Evolutionary conservation across 2,888 invertebrate genomes (phyloP).

Genomic region (Drosophila ezoana): DNA sequence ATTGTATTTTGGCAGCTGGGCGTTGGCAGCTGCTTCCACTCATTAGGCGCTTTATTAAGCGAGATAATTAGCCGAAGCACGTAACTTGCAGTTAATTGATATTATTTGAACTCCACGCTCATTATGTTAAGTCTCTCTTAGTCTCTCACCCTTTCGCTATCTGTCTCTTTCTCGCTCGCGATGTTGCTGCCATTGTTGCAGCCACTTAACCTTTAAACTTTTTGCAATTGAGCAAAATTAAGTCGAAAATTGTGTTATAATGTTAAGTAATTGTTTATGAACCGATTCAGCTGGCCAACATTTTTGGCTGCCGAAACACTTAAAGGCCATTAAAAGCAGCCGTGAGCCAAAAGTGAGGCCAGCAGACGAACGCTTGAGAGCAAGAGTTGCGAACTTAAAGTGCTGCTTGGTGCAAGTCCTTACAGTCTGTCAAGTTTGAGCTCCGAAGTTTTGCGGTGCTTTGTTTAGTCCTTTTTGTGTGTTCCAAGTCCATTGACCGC

Average conservation of each 20-base stretch:
- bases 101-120: slow-evolving; percentile 78
- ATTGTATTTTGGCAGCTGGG: slow-evolving; percentile 60
- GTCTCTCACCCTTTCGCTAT: slow-evolving; percentile 8
- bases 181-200: slow-evolving; percentile 52
- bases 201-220: slow-evolving; percentile 68
- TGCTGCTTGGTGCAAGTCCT: not conserved
- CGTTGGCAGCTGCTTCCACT: slow-evolving; percentile 81
- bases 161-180: not conserved
- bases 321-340: slow-evolving; percentile 45
- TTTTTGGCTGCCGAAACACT: slow-evolving; percentile 36
- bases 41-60: slow-evolving; percentile 82
- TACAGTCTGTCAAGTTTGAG: not conserved
- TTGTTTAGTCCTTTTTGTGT: slow-evolving; percentile 16
- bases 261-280: slow-evolving; percentile 76
- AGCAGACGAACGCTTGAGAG: slow-evolving; percentile 2
- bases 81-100: slow-evolving; percentile 82
- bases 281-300: slow-evolving; percentile 55
- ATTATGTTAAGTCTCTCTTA: slow-evolving; percentile 51
- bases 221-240: slow-evolving; percentile 73
- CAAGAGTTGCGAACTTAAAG: slow-evolving; percentile 11
- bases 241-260: slow-evolving; percentile 72
- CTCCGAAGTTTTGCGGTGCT: slow-evolving; percentile 3
- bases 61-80: slow-evolving; percentile 81
- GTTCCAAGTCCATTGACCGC: slow-evolving; percentile 10
- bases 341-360: slow-evolving; percentile 15